These are phyloP conservation scores for Rattus norvegicus DNA, from an alignment of 2,113 vertebrate genomes.

Conservation along the genomic window GRCr8 NC_086031.1:71714501-71715000, in stretches of 20 bases:
- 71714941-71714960: neutral
- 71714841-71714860: neutral
- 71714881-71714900: neutral
- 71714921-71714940: neutral
- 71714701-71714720: neutral
- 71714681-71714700: too few relatives aligned
- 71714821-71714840: neutral
- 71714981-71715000: neutral
- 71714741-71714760: neutral
- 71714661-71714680: neutral
- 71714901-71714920: neutral
- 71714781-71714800: neutral
- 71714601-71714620: too few relatives aligned
- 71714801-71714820: neutral
- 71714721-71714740: too few relatives aligned
- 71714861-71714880: neutral
- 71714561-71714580: neutral
- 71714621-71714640: too few relatives aligned
- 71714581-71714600: neutral
- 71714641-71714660: too few relatives aligned
- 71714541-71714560: neutral
- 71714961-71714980: neutral
- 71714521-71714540: neutral
- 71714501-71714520: neutral
- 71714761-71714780: neutral